These are phyloP conservation scores for Ecliptopera silaceata DNA, from an alignment of 2,888 invertebrate genomes.

Conservation along the genomic window DNA sequence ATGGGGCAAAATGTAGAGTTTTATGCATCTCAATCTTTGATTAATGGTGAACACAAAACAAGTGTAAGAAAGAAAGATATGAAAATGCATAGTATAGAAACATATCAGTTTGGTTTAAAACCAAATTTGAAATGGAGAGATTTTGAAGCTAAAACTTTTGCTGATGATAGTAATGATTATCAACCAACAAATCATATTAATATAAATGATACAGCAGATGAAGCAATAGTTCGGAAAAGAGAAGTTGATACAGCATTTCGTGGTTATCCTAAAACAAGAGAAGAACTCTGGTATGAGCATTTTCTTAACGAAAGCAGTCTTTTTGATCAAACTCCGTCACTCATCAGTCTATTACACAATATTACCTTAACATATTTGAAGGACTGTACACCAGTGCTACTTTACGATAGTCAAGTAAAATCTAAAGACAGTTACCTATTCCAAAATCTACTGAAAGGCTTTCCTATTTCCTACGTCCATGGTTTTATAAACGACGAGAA, in stretches of 20 bases:
- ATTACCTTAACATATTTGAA: constrained; percentile 83
- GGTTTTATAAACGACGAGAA: constrained; percentile 82
- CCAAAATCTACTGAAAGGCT: constrained; percentile 81
- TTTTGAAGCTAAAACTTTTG: constrained; percentile 1
- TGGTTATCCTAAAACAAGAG: constrained; percentile 83
- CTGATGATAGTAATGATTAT: not conserved
- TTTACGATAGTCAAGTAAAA: constrained; percentile 85
- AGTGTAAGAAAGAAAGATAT: not conserved
- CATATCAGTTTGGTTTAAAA: not conserved
- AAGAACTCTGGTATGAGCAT: constrained; percentile 78
- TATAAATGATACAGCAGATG: not conserved
- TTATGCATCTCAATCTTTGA: constrained; percentile 55
- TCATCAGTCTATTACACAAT: constrained; percentile 83
- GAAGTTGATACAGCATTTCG: constrained; percentile 78
- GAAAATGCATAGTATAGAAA: constrained; percentile 10
- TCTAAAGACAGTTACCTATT: constrained; percentile 80
- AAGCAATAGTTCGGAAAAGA: constrained; percentile 47
- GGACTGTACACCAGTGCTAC: constrained; percentile 86
- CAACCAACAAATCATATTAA: not conserved
- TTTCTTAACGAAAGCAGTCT: constrained; percentile 67
- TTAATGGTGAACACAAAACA: constrained; percentile 14
- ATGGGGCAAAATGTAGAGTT: constrained; percentile 56
- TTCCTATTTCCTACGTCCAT: constrained; percentile 84
- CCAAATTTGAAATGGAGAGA: constrained; percentile 15
- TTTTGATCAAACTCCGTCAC: constrained; percentile 82